Conservation (phyloP, 2,113 vertebrate genomes). For the Mionectes macconnelli region DNA sequence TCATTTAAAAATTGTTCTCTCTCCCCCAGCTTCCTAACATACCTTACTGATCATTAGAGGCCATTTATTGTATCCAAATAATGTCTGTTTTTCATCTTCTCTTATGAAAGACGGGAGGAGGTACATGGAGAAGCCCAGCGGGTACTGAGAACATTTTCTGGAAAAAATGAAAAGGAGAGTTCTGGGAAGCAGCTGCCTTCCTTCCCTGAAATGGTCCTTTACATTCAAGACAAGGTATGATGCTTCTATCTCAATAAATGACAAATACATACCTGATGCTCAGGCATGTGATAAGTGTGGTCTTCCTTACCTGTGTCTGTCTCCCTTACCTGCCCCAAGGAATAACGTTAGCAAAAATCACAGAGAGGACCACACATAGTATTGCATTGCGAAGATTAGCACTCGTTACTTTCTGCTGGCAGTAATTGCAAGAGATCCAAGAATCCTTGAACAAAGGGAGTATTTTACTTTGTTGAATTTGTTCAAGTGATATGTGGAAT, state of each 20-base stretch:
- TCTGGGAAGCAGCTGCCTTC: conserved; percentile 87
- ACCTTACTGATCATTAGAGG: not conserved
- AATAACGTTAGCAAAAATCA: not conserved
- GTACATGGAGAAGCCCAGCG: conserved; percentile 90
- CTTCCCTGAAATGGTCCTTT: conserved; percentile 95
- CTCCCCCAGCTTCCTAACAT: not conserved
- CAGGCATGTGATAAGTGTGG: not conserved
- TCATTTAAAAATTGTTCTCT: not conserved
- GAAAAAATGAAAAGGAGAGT: conserved; percentile 83
- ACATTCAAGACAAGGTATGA: conserved; percentile 93
- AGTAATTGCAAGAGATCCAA: not conserved
- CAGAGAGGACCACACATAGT: not conserved
- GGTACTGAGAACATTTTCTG: conserved; percentile 82
- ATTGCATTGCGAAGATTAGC: not conserved
- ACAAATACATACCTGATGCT: not conserved
- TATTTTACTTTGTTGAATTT: not conserved
- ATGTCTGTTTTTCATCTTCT: conserved; percentile 4
- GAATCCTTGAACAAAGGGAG: not conserved
- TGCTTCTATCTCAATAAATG: not conserved
- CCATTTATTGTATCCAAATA: not conserved
- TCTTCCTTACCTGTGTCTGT: not conserved
- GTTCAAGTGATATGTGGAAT: not conserved
- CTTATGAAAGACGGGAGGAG: conserved; percentile 86
- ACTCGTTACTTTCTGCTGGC: not conserved
- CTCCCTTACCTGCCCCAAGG: not conserved